Base-by-base conservation (phyloP, 2,888 invertebrate species). In the Amiota mariae region DNA sequence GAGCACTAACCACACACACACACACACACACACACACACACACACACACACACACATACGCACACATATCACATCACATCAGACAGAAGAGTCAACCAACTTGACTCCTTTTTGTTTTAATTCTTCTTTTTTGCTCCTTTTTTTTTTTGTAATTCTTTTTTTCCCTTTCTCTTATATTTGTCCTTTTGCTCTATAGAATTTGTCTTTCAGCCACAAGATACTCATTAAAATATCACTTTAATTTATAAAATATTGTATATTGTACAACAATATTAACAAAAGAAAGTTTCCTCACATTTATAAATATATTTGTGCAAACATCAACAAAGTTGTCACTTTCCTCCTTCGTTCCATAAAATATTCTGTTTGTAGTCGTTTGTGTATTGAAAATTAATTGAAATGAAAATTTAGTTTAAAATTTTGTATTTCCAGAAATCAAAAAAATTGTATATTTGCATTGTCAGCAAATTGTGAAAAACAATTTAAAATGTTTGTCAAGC, bases 151-250 rank as follows among this genome's bases (percentile, higher is more conserved):
- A 73, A 76, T 73, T 70, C 76, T 36, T 36, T 13, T 77, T 78
- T 76, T 74, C 76, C 78, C 77, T 83, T 15, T 56, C 15, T 51
- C 46, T 68, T n/a, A 54, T 61, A 51, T 56, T 54, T 61, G 56
- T 70, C 70, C 63, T 70, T 63, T 70, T 74, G 67, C 72, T 66
- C 72, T 71, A 64, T 36, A 36, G 73, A 51, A 64, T 36, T 36
- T 36, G 2, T 6, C 76, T 73, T 76, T 79, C 72, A 75, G 78
- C 63, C 63, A 18, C 63, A 49, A 68, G 78, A 74, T 84, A 83
- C 85, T 83, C 84, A 83, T 83, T 83, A 83, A 83, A 83, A 85
- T 81, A 78, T 84, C 82, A 76, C 75, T 66, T 73, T 71, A 73
- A 47, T 56, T 68, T 68, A 68, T 68, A 67, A 51, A 68, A 68